A percentile compares a stretch with the other conserved stretches of the same genome.
These are phyloP conservation scores for Cladopsammia gracilis DNA, from an alignment of 64 coral and sea anemone species.

Conservation along the genomic window DNA sequence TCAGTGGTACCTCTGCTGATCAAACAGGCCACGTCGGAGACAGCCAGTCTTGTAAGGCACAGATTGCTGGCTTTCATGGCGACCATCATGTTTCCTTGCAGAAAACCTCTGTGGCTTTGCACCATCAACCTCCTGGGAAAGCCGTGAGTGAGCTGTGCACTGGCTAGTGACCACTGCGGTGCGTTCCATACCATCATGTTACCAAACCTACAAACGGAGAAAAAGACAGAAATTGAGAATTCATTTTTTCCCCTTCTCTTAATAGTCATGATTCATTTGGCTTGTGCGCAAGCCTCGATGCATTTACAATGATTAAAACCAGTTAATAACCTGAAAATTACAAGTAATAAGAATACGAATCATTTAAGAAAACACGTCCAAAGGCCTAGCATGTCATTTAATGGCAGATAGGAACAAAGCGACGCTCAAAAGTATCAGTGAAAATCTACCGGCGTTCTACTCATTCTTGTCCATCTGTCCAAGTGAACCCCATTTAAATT, in stretches of 20 bases:
- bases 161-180: conserved; percentile 8
- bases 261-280: too few species aligned
- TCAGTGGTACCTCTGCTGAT: neutral
- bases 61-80: conserved; percentile 13
- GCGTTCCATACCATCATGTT: conserved; percentile 41
- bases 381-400: too few species aligned
- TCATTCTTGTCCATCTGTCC: neutral
- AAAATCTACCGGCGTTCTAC: too few species aligned
- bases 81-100: neutral
- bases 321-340: too few species aligned
- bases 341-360: too few species aligned
- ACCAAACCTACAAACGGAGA: neutral
- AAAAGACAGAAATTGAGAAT: too few species aligned
- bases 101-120: conserved; percentile 12
- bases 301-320: too few species aligned
- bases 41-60: conserved; percentile 5
- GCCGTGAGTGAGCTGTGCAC: conserved; percentile 26
- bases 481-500: neutral
- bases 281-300: too few species aligned
- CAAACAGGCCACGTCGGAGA: conserved; percentile 23
- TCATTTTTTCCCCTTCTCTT: too few species aligned
- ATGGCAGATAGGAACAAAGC: too few species aligned
- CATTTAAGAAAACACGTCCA: too few species aligned
- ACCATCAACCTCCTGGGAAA: conserved; percentile 23
- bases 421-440: too few species aligned